Evolutionary conservation across 1,140 invertebrate species (phyloP).

Genomic region (Aphaenogaster ashmeadi): DNA sequence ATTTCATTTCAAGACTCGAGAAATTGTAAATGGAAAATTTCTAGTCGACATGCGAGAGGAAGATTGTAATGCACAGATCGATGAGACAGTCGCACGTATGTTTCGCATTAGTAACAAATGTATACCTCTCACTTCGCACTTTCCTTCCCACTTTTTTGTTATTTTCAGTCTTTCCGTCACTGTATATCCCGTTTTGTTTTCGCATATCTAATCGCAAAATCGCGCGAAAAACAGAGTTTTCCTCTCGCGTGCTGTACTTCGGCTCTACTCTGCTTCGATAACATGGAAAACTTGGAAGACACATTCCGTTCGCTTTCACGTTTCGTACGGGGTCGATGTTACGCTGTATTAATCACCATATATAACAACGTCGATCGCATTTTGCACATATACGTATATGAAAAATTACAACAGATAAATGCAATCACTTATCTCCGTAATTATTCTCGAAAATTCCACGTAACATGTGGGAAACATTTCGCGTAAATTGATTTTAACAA

Average conservation of each 20-base stretch:
- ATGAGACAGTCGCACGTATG: constrained; percentile 12
- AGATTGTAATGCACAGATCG: constrained; percentile 15
- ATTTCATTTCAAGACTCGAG: not conserved
- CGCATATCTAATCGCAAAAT: constrained; percentile 50
- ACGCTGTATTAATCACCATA: constrained; percentile 7
- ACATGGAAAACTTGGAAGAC: constrained; percentile 79
- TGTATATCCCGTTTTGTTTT: constrained; percentile 63
- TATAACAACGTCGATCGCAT: not conserved
- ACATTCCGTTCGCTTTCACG: constrained; percentile 69
- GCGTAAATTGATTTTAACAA: not conserved
- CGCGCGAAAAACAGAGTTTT: constrained; percentile 43
- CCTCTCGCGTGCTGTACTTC: constrained; percentile 48
- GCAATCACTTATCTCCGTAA: constrained; percentile 7
- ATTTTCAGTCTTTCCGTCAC: constrained; percentile 71
- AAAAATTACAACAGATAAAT: constrained; percentile 54
- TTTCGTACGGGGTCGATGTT: constrained; percentile 36
- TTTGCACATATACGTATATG: constrained; percentile 18
- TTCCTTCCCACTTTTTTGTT: constrained; percentile 62
- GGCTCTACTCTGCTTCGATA: constrained; percentile 48
- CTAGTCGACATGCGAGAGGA: constrained; percentile 19
- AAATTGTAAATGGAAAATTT: constrained; percentile 26
- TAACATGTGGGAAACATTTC: constrained; percentile 9
- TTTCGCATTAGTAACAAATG: constrained; percentile 62
- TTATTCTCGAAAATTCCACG: not conserved
- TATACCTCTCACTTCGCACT: constrained; percentile 79